A percentile compares a stretch with the other conserved stretches of the same genome.
These are phyloP conservation scores for Umimayanthus chanpuru DNA, from an alignment of 92 coral and sea anemone species.

Conservation along the genomic window DNA sequence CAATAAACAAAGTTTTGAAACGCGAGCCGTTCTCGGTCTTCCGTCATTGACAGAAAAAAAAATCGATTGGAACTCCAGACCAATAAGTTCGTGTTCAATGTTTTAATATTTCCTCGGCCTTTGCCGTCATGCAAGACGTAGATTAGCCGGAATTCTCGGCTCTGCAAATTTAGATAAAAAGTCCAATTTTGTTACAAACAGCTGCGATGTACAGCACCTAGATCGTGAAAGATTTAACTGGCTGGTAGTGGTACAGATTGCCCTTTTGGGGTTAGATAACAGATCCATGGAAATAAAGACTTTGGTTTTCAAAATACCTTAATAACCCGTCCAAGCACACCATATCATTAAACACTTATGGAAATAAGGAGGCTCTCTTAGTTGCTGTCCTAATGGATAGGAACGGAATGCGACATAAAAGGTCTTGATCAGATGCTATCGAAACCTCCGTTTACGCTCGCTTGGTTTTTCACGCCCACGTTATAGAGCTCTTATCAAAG, in stretches of 20 bases:
- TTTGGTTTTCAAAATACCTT: conserved; percentile 31
- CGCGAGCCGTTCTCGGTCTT: conserved; percentile 11
- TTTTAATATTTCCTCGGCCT: background rate
- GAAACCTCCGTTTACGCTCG: conserved; percentile 35
- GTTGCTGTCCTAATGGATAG: conserved; percentile 42
- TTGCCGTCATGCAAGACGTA: conserved; percentile 31
- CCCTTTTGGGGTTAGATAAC: conserved; percentile 42
- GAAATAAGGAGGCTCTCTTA: conserved; percentile 41
- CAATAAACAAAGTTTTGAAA: conserved; percentile 35
- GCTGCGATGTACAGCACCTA: conserved; percentile 42
- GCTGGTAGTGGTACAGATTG: conserved; percentile 27
- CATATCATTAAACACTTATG: conserved; percentile 48
- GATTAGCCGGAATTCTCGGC: conserved; percentile 15
- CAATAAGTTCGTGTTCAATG: conserved; percentile 1
- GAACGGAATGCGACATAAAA: conserved; percentile 27
- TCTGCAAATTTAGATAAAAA: background rate
- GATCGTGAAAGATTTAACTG: conserved; percentile 35
- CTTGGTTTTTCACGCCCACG: conserved; percentile 51
- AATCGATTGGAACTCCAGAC: background rate
- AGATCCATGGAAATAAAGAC: conserved; percentile 12
- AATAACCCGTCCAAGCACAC: conserved; percentile 36
- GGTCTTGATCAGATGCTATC: conserved; percentile 48
- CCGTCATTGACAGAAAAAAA: background rate
- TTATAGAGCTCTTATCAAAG: conserved; percentile 9
- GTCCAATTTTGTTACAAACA: conserved; percentile 6